These are phyloP conservation scores for Macroteleia sp. DNA, from an alignment of 2,888 invertebrate genomes.

Conservation along the genomic window DNA sequence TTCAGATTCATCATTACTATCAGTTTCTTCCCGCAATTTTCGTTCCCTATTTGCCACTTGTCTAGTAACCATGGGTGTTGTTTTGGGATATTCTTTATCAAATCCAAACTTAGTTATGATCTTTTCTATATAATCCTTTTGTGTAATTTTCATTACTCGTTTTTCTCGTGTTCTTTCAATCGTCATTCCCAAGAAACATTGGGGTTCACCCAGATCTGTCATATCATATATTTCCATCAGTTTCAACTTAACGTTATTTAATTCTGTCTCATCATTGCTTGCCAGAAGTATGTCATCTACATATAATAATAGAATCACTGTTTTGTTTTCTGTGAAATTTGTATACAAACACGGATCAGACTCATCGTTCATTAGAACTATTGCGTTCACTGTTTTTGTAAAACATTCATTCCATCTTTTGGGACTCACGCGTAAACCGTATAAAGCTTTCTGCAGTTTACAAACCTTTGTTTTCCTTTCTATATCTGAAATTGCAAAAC, in stretches of 20 bases:
- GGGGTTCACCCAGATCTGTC: constrained; percentile 59
- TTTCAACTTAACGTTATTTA: too few relatives aligned
- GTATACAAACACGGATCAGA: constrained; percentile 62
- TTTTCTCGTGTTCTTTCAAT: constrained; percentile 14
- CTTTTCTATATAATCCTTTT: too few relatives aligned
- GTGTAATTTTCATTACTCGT: constrained; percentile 19
- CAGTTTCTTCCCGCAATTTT: neutral
- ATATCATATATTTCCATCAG: too few relatives aligned
- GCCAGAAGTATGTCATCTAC: constrained; percentile 63
- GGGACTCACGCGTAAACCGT: neutral
- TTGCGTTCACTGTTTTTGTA: constrained; percentile 50
- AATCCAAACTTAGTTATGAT: constrained; percentile 54
- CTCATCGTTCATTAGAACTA: constrained; percentile 51
- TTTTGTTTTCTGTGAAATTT: constrained; percentile 34
- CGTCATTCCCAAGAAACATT: constrained; percentile 30
- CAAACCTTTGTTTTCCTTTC: too few relatives aligned
- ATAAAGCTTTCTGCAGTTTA: neutral
- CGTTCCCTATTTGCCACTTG: constrained; percentile 16
- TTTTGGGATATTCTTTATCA: constrained; percentile 21
- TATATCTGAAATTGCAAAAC: too few relatives aligned
- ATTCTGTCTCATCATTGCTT: constrained; percentile 48
- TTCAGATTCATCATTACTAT: too few relatives aligned
- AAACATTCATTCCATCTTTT: neutral
- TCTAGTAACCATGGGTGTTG: constrained; percentile 56
- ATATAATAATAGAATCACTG: constrained; percentile 55